These are phyloP conservation scores for Luperina nickerlii DNA, from an alignment of 2,888 invertebrate genomes.

Conservation along the genomic window DNA sequence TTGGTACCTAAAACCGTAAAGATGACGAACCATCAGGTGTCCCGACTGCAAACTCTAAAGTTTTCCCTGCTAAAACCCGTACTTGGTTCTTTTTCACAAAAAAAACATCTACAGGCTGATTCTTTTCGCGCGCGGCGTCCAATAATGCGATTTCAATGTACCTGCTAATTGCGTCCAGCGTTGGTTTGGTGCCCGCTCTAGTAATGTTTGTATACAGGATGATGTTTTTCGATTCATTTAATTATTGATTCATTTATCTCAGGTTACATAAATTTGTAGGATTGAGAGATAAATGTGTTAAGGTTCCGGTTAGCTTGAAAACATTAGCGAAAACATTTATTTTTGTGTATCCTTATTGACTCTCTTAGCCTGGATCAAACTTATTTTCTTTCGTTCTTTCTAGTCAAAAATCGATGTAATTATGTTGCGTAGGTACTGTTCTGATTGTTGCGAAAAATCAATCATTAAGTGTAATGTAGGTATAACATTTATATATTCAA, in stretches of 20 bases:
- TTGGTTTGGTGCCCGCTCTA: constrained; percentile 69
- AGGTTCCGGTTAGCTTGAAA: neutral
- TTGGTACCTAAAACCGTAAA: constrained; percentile 10
- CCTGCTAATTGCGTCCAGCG: constrained; percentile 81
- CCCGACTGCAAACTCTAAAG: constrained; percentile 37
- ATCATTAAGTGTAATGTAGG: neutral
- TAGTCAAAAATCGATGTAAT: neutral
- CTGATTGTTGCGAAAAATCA: neutral
- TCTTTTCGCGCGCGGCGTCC: constrained; percentile 74
- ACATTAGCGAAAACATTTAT: too few species aligned
- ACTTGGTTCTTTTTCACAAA: constrained; percentile 65
- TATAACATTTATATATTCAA: neutral
- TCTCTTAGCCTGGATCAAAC: neutral
- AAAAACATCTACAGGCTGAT: constrained; percentile 74
- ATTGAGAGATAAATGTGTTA: neutral
- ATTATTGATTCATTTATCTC: constrained; percentile 1
- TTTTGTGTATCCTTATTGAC: neutral
- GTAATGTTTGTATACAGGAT: constrained; percentile 68
- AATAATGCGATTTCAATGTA: constrained; percentile 85
- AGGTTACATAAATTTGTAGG: neutral
- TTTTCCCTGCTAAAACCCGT: constrained; percentile 46
- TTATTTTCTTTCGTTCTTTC: neutral
- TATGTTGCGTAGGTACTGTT: too few species aligned
- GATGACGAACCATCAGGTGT: constrained; percentile 24
- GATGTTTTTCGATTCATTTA: constrained; percentile 40